Evolutionary conservation across 2,888 invertebrate species (phyloP), one percentile per base, ranked within the genome.

Genomic region (Xestobium rufovillosum): DNA sequence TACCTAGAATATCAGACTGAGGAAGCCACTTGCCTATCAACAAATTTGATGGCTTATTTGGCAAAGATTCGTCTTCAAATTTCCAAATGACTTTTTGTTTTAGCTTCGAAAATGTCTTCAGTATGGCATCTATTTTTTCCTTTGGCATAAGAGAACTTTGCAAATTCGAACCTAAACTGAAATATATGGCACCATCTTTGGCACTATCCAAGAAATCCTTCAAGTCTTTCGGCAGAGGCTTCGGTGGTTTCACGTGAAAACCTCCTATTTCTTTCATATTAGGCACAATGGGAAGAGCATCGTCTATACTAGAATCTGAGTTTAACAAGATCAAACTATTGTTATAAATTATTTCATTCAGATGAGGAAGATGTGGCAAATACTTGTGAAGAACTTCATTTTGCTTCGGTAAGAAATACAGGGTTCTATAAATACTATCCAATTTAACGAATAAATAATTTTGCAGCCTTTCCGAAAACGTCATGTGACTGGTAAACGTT

Each of bases 11-110:
- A 23, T 39, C 39, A 10, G 12, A 15, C 10, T 39, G 39, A 4
- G 39, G 39, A n/a, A 39, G 27, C 39, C 39, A 39, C 25, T 39
- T 35, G 4, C 27, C 26, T 11, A 39, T 26, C 25, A 15, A 31
- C 12, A 39, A 31, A 34, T 39, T 39, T 9, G 26, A 9, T 1
- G 39, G 31, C n/a, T 14, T 11, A 14, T 39, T 14, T 14, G 16
- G 16, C 26, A 35, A 27, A 16, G 31, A 19, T 17, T 30, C 66
- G 26, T 65, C 57, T 26, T 65, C n/a, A n/a, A n/a, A 82, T 63
- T 82, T 82, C 80, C 79, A 80, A 14, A 83, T 52, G 1, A 83
- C 71, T 4, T 70, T 73, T 43, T 79, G 75, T 42, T 78, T 76
- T 0, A 80, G 50, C 41, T 66, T 68, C 1, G 70, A 63, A 34